Conservation (phyloP, 2,113 vertebrate species). For the Alouatta palliata region DNA sequence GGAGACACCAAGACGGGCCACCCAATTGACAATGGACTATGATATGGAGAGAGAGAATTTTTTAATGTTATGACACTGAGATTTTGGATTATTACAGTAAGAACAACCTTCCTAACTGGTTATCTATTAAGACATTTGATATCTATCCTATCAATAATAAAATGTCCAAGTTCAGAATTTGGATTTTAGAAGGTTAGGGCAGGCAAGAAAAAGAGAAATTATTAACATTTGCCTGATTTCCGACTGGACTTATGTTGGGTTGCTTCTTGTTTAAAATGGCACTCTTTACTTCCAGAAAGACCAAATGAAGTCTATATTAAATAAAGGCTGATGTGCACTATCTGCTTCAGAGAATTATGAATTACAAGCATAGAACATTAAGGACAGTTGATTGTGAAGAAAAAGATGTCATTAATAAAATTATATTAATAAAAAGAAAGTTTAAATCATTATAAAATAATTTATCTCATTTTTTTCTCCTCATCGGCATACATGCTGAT, state of each 20-base stretch:
- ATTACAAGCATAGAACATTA: too few relatives aligned
- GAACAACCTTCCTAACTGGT: neutral
- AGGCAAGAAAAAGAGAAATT: neutral
- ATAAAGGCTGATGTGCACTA: neutral
- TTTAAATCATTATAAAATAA: neutral
- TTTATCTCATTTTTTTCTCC: neutral
- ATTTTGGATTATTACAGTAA: neutral
- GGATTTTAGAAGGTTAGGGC: neutral
- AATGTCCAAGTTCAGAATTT: neutral
- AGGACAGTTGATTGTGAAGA: neutral
- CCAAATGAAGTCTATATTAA: neutral
- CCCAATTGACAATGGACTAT: neutral
- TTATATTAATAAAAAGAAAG: constrained; percentile 11
- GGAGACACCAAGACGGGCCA: neutral
- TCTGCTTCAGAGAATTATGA: neutral
- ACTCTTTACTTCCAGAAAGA: neutral
- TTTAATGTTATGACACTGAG: neutral
- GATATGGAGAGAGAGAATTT: neutral
- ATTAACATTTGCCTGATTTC: neutral
- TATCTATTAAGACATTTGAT: neutral
- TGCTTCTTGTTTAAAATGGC: neutral
- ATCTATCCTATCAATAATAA: neutral
- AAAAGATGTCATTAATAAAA: neutral
- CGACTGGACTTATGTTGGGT: neutral
- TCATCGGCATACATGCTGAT: neutral